Evolutionary conservation across 2,888 invertebrate species (phyloP).

Genomic region (Oscheius myriophilus): DNA sequence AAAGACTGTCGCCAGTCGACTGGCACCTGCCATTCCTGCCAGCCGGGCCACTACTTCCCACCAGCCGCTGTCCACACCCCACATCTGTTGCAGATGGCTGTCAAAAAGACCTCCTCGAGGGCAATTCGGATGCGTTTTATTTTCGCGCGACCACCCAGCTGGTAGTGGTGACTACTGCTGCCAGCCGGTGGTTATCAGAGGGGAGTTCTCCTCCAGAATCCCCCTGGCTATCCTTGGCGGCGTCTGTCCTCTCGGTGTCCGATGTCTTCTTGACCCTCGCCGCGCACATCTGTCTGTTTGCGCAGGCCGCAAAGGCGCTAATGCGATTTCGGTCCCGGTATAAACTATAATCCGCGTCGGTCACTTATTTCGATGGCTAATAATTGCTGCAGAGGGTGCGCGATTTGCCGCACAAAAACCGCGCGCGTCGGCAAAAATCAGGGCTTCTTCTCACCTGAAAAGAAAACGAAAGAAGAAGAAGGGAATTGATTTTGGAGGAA

Average conservation of each 20-base stretch:
- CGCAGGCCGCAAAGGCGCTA: constrained; percentile 14
- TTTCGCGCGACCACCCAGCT: constrained; percentile 18
- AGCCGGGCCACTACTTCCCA: no score
- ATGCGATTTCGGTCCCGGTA: constrained; percentile 17
- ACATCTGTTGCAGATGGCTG: constrained; percentile 27
- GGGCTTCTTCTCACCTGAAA: neutral
- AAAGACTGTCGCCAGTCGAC: no score
- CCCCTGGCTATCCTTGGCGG: no score
- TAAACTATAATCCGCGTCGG: neutral
- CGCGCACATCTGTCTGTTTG: constrained; percentile 18
- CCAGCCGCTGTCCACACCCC: constrained; percentile 1
- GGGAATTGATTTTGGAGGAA: constrained; percentile 1
- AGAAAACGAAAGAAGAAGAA: constrained; percentile 13
- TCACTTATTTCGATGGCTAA: neutral
- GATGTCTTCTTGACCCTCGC: constrained; percentile 11
- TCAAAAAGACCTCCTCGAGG: constrained; percentile 18
- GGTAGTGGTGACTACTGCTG: neutral
- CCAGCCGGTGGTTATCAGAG: no score
- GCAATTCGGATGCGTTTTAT: constrained; percentile 19
- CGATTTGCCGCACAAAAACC: no score
- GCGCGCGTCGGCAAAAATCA: no score
- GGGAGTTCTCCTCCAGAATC: no score
- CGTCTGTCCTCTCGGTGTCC: neutral
- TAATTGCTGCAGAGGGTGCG: no score
- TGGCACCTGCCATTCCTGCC: no score